Percentiles rank a stretch among this genome's conserved stretches.
These are phyloP conservation scores for Notarius quadriscutis DNA, from an alignment of 2,113 vertebrate genomes.

Conservation along the genomic window DNA sequence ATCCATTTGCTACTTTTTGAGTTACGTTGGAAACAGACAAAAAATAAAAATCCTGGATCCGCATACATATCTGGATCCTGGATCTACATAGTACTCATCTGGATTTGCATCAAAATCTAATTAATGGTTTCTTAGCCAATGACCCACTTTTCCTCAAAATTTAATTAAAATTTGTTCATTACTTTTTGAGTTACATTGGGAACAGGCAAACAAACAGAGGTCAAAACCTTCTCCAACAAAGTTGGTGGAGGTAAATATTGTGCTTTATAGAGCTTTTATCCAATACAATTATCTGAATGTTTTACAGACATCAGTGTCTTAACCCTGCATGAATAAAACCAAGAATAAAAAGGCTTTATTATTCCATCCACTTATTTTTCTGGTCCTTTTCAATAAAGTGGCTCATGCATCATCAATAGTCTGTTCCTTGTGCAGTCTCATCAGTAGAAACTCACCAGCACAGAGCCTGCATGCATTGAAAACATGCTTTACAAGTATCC, in stretches of 20 bases:
- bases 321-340: background rate
- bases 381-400: background rate
- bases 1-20: too few species aligned
- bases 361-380: background rate
- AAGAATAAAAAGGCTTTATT: background rate
- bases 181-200: too few species aligned
- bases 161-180: too few species aligned
- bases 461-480: background rate
- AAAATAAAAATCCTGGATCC: too few species aligned
- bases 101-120: too few species aligned
- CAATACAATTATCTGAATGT: background rate
- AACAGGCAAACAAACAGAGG: too few species aligned
- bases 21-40: too few species aligned
- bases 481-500: slow-evolving; percentile 16
- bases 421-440: background rate
- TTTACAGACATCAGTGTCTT: background rate
- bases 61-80: too few species aligned
- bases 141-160: too few species aligned
- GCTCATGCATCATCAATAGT: background rate
- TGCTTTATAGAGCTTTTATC: background rate
- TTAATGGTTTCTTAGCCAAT: too few species aligned
- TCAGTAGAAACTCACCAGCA: background rate
- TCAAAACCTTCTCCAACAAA: too few species aligned
- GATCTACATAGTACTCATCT: too few species aligned
- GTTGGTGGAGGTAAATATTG: background rate